phyloP scores from a whole-genome alignment of 1,140 invertebrate genomes.

The Prorops nasuta region DNA sequence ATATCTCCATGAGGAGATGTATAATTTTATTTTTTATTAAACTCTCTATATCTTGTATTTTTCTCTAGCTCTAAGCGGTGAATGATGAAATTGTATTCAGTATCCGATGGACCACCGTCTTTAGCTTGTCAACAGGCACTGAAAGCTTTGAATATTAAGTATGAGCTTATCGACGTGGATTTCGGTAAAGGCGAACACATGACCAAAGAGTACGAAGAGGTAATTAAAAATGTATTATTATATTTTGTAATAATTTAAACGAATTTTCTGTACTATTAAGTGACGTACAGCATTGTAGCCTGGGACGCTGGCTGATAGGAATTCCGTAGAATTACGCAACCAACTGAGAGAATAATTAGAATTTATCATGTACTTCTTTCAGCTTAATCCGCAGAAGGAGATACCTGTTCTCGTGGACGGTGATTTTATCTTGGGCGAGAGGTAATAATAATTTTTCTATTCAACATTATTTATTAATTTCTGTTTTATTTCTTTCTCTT shows the following conservation, averaged over 20 bases:
- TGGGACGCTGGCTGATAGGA: no score
- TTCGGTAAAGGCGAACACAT: conserved; percentile 70
- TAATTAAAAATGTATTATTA: conserved; percentile 36
- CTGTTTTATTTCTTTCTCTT: conserved; percentile 10
- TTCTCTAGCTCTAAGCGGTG: no score
- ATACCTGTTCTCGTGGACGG: conserved; percentile 74
- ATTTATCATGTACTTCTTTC: conserved; percentile 35
- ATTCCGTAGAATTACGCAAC: no score
- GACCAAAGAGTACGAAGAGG: conserved; percentile 68
- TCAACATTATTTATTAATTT: background rate
- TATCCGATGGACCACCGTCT: conserved; percentile 74
- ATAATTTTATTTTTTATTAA: no score
- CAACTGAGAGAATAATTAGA: no score
- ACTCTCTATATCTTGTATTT: no score
- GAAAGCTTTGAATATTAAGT: conserved; percentile 63
- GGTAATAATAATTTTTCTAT: conserved; percentile 38
- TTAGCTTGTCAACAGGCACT: conserved; percentile 69
- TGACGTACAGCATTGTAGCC: no score
- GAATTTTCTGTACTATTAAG: no score
- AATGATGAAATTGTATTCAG: conserved; percentile 66
- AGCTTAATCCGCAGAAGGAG: conserved; percentile 80
- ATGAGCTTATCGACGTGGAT: conserved; percentile 66
- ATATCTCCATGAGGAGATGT: no score
- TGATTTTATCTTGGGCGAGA: conserved; percentile 71
- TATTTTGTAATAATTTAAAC: no score